phyloP scores from a whole-genome alignment of 2,113 vertebrate genomes.

The Ascaphus truei region DNA sequence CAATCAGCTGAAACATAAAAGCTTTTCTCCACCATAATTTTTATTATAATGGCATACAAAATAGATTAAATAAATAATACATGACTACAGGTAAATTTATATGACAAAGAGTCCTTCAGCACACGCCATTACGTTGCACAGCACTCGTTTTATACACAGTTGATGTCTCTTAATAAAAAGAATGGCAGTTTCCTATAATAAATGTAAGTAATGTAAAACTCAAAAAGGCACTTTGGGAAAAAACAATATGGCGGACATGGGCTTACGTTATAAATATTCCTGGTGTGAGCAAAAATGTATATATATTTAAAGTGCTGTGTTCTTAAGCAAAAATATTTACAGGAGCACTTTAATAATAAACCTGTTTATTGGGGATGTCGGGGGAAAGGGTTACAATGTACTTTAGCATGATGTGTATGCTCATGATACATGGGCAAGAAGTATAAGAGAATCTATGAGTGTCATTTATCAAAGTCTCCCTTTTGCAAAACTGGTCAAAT shows the following conservation, averaged over 20 bases:
- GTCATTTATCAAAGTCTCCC: too few species aligned
- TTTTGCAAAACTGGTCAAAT: too few species aligned
- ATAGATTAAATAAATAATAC: slow-evolving; percentile 95
- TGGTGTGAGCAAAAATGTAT: slow-evolving; percentile 7
- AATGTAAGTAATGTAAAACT: slow-evolving; percentile 57
- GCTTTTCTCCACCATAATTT: slow-evolving; percentile 89
- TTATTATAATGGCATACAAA: slow-evolving; percentile 95
- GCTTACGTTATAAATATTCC: slow-evolving; percentile 54
- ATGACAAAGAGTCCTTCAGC: slow-evolving; percentile 87
- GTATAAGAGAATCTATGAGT: too few species aligned
- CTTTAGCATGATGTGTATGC: not conserved
- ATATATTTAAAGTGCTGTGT: slow-evolving; percentile 40
- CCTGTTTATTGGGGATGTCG: not conserved
- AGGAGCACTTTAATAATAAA: slow-evolving; percentile 25
- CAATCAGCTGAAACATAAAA: slow-evolving; percentile 80
- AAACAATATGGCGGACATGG: slow-evolving; percentile 47
- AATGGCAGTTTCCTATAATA: slow-evolving; percentile 53
- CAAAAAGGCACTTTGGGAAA: slow-evolving; percentile 48
- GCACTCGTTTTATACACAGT: slow-evolving; percentile 64
- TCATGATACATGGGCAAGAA: not conserved
- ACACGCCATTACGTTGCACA: slow-evolving; percentile 82
- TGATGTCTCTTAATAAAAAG: slow-evolving; percentile 75
- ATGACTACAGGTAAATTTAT: slow-evolving; percentile 86
- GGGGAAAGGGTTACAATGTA: not conserved
- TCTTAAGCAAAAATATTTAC: slow-evolving; percentile 44